These are phyloP conservation scores for Ormyrus thymus DNA, from an alignment of 2,888 invertebrate species.

Conservation along the genomic window DNA sequence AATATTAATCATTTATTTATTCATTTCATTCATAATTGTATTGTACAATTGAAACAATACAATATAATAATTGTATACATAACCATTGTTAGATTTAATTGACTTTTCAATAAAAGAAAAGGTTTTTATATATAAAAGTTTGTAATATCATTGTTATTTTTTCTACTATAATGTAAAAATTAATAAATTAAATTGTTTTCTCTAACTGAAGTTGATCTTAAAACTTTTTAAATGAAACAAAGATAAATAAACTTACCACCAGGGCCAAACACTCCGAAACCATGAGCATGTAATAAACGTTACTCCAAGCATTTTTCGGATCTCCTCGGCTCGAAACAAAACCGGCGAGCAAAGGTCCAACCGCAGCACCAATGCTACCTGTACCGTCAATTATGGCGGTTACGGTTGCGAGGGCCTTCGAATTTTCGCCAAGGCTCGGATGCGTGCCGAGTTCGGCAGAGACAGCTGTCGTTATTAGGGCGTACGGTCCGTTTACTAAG, in stretches of 20 bases:
- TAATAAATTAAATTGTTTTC: background rate
- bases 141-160: no score
- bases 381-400: conserved; percentile 98
- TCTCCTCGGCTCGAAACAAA: conserved; percentile 79
- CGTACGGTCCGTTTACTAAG: conserved; percentile 96
- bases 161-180: background rate
- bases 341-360: conserved; percentile 93
- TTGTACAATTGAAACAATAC: no score
- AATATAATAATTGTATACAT: no score
- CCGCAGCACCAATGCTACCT: conserved; percentile 93
- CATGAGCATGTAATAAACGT: conserved; percentile 95
- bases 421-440: conserved; percentile 87
- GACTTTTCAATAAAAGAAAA: no score
- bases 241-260: conserved; percentile 74
- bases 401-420: conserved; percentile 96
- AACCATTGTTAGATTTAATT: no score
- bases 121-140: no score
- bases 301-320: conserved; percentile 81
- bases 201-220: no score
- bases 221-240: no score
- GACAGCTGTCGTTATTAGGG: conserved; percentile 96
- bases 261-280: conserved; percentile 87
- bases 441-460: conserved; percentile 96
- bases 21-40: no score
- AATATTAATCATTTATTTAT: no score